Conservation (phyloP, 2,113 vertebrate species). For the Genyomyrus donnyi region DNA sequence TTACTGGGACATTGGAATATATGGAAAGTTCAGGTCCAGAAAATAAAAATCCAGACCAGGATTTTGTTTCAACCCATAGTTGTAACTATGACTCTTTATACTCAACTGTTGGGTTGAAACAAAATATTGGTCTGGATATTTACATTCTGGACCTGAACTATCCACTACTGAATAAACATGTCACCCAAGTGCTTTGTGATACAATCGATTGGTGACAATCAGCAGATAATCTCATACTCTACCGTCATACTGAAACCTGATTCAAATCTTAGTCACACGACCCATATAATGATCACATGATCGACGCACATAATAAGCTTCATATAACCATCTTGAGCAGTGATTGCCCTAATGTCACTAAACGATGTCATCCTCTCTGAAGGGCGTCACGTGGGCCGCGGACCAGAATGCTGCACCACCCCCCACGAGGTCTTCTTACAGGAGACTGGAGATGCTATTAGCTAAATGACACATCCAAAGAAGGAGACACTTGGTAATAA, state of each 20-base stretch:
- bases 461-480: background rate
- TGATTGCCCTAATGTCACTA: background rate
- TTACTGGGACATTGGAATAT: background rate
- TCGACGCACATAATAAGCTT: background rate
- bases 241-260: background rate
- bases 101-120: background rate
- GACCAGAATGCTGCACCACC: background rate
- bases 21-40: background rate
- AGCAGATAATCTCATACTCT: background rate
- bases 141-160: background rate
- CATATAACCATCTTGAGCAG: background rate
- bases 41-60: background rate
- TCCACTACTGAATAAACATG: background rate
- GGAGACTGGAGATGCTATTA: background rate
- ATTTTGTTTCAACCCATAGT: background rate
- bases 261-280: background rate
- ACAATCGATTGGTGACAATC: background rate
- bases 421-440: background rate
- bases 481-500: background rate
- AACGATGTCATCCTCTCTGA: background rate
- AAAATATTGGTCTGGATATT: background rate
- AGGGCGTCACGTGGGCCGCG: background rate
- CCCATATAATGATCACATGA: background rate
- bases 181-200: background rate
- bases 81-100: background rate